phyloP scores from a whole-genome alignment of 2,797 vertebrate species.

The Spinibarbus caldwelli region DNA sequence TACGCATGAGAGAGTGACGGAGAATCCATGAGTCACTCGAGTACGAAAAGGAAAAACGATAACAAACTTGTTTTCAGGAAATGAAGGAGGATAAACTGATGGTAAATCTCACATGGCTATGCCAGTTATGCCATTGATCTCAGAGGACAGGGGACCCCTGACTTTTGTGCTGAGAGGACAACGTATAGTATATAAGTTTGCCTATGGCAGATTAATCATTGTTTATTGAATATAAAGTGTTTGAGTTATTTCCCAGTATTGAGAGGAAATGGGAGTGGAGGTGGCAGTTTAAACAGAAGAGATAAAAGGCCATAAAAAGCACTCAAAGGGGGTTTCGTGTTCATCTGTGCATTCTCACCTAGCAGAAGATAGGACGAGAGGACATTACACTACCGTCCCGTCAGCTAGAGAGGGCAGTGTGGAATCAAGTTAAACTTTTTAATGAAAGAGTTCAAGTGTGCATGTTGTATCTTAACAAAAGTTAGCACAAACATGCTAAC shows the following conservation, averaged over 20 bases:
- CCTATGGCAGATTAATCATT: background rate
- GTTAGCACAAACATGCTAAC: background rate
- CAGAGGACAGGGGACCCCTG: background rate
- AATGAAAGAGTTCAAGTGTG: background rate
- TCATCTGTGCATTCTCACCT: background rate
- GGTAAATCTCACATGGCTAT: slow-evolving; percentile 11
- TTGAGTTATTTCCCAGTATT: background rate
- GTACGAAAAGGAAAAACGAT: slow-evolving; percentile 51
- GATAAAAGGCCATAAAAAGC: slow-evolving; percentile 35
- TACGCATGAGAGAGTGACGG: background rate
- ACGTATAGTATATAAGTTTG: background rate
- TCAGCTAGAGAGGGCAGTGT: slow-evolving; percentile 38
- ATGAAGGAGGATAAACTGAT: slow-evolving; percentile 35
- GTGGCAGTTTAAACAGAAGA: slow-evolving; percentile 1
- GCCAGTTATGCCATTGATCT: background rate
- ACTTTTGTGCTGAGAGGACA: background rate
- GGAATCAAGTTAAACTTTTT: slow-evolving; percentile 13
- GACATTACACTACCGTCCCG: background rate
- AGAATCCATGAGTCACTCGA: slow-evolving; percentile 49
- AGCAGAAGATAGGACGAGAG: background rate
- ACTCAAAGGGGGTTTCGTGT: background rate
- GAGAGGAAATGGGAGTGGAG: background rate
- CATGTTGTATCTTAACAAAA: background rate
- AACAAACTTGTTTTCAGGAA: slow-evolving; percentile 56
- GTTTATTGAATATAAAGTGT: slow-evolving; percentile 31